phyloP scores from a whole-genome alignment of 2,888 invertebrate genomes.

The Drosophila meridionalis region DNA sequence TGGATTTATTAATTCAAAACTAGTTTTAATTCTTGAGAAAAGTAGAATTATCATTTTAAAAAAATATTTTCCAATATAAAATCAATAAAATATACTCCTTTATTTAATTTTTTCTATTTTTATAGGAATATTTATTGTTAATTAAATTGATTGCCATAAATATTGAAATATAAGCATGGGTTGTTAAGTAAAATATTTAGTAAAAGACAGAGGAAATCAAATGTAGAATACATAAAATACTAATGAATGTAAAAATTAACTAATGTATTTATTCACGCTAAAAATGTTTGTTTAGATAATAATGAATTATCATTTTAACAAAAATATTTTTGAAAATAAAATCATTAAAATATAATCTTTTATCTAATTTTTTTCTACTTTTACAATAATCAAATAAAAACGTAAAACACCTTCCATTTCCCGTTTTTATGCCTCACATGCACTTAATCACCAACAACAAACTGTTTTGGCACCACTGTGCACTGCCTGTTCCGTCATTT shows the following conservation, averaged over 20 bases:
- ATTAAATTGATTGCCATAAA: conserved; percentile 15
- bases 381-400: neutral
- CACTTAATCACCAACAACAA: neutral
- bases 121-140: neutral
- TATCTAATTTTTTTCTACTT: no score
- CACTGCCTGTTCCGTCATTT: conserved; percentile 74
- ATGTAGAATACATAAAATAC: neutral
- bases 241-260: neutral
- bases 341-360: no score
- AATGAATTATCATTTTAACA: neutral
- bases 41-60: neutral
- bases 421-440: neutral
- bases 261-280: neutral
- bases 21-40: neutral
- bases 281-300: neutral
- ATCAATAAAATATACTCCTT: no score
- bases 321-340: neutral
- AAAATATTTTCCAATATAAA: neutral
- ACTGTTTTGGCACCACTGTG: conserved; percentile 54
- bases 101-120: no score
- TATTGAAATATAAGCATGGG: conserved; percentile 6
- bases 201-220: neutral
- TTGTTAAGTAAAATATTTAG: neutral
- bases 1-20: neutral
- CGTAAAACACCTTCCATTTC: neutral